phyloP scores from a whole-genome alignment of 2,113 vertebrate species.

The Esox niger region DNA sequence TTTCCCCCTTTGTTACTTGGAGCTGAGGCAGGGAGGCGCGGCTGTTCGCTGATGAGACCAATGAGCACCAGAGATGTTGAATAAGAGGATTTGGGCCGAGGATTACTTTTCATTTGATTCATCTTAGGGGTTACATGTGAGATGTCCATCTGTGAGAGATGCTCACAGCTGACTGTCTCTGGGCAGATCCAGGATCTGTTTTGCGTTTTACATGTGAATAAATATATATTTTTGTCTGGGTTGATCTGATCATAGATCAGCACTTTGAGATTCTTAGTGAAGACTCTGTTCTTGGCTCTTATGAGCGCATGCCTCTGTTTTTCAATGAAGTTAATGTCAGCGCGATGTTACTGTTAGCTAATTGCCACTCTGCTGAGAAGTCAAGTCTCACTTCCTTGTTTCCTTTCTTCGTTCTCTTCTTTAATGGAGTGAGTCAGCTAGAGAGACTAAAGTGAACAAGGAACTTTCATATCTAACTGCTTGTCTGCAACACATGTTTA shows the following conservation, averaged over 20 bases:
- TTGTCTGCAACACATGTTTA: too few relatives aligned
- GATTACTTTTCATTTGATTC: slow-evolving; percentile 26
- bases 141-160: background rate
- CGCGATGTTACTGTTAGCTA: too few relatives aligned
- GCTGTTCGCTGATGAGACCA: background rate
- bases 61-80: slow-evolving; percentile 13
- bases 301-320: background rate
- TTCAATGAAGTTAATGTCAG: too few relatives aligned
- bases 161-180: background rate
- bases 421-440: slow-evolving; percentile 13
- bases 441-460: background rate
- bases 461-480: background rate
- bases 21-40: background rate
- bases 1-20: slow-evolving; percentile 4
- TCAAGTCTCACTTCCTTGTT: slow-evolving; percentile 29
- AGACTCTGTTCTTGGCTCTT: background rate
- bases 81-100: slow-evolving; percentile 36
- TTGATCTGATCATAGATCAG: too few relatives aligned
- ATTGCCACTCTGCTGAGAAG: too few relatives aligned
- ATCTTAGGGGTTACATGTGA: background rate
- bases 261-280: too few relatives aligned
- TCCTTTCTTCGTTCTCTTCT: background rate
- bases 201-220: too few relatives aligned
- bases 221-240: too few relatives aligned
- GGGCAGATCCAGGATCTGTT: background rate